Evolutionary conservation across 1,140 invertebrate species (phyloP).

Genomic region (Campodea augens): DNA sequence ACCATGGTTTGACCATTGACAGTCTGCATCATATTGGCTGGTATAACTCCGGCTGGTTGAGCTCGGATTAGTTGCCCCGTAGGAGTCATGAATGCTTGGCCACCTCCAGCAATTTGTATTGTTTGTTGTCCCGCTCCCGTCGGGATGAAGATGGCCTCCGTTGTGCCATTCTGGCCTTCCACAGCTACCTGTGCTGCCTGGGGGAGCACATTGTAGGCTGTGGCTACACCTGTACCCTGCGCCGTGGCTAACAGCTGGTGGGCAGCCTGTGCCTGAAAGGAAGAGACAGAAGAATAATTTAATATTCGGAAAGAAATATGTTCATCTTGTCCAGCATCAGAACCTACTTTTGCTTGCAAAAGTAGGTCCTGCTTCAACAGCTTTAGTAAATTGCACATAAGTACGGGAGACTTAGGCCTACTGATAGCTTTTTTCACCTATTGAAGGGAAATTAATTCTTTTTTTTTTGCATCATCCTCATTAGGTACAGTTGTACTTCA

Average conservation of each 20-base stretch:
- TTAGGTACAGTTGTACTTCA: too few relatives aligned
- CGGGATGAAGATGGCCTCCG: conserved; percentile 77
- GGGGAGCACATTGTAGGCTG: conserved; percentile 39
- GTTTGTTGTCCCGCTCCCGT: conserved; percentile 15
- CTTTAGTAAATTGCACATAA: too few relatives aligned
- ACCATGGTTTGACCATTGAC: conserved; percentile 16
- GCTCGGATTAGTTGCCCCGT: conserved; percentile 41
- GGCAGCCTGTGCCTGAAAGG: conserved; percentile 20
- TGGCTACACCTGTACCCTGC: conserved; percentile 26
- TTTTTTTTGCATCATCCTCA: too few relatives aligned
- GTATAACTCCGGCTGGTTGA: conserved; percentile 23
- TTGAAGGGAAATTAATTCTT: too few relatives aligned
- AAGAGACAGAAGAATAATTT: too few relatives aligned
- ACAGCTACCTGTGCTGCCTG: conserved; percentile 67
- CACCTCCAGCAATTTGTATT: conserved; percentile 18
- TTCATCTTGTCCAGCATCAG: too few relatives aligned
- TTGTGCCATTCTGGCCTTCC: conserved; percentile 77
- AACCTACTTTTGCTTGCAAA: too few relatives aligned
- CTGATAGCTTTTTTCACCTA: too few relatives aligned
- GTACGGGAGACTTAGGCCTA: too few relatives aligned
- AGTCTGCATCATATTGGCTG: conserved; percentile 32
- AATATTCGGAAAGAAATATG: too few relatives aligned
- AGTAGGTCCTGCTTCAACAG: too few relatives aligned
- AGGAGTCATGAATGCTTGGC: conserved; percentile 30
- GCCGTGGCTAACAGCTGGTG: conserved; percentile 26